These are phyloP conservation scores for Platichthys flesus DNA, from an alignment of 2,113 vertebrate genomes.

Conservation along the genomic window DNA sequence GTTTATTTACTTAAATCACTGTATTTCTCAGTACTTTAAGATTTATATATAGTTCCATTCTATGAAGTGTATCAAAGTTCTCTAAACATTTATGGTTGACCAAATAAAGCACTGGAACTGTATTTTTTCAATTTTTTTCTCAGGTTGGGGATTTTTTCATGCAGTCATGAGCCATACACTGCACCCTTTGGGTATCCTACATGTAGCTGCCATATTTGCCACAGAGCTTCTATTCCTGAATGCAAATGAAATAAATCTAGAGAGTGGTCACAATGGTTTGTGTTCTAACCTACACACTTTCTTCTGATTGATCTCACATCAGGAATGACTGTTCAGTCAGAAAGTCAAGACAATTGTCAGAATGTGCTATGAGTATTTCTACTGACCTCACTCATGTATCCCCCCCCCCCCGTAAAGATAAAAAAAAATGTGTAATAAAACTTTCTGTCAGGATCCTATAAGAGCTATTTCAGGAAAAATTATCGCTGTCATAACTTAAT, in stretches of 20 bases:
- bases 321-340: slow-evolving; percentile 16
- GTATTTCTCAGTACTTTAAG: neutral
- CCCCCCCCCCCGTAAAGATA: slow-evolving; percentile 5
- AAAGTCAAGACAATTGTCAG: neutral
- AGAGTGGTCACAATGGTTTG: too few species aligned
- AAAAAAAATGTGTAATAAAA: slow-evolving; percentile 35
- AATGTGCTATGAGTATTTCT: slow-evolving; percentile 24
- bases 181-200: neutral
- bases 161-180: too few species aligned
- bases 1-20: too few species aligned
- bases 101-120: neutral
- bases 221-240: neutral
- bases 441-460: neutral
- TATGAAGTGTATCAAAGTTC: neutral
- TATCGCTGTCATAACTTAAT: neutral
- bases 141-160: too few species aligned
- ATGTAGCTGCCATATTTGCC: neutral
- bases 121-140: neutral
- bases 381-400: slow-evolving; percentile 7
- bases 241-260: neutral
- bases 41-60: neutral
- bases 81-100: neutral
- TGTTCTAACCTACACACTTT: too few species aligned
- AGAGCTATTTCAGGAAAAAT: neutral
- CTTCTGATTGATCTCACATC: slow-evolving; percentile 9